Percentiles rank a stretch among this genome's conserved stretches.
phyloP scores from a whole-genome alignment of 2,888 invertebrate genomes.

The Himalopsyche tibetana region DNA sequence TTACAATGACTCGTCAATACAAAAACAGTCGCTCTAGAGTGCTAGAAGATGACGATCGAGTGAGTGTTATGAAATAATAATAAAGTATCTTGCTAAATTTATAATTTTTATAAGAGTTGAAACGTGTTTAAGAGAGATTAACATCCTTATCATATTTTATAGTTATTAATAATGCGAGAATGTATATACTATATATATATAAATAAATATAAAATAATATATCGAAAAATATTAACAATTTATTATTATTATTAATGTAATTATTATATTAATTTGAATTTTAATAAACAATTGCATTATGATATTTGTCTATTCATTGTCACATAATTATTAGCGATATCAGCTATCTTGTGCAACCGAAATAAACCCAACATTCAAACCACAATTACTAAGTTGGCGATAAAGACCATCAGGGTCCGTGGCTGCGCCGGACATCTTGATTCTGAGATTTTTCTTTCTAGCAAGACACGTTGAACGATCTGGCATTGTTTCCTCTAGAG shows the following conservation, averaged over 20 bases:
- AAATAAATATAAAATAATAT: constrained; percentile 62
- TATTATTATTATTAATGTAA: constrained; percentile 64
- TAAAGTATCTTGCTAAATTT: constrained; percentile 52
- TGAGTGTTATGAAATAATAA: constrained; percentile 48
- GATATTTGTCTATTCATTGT: constrained; percentile 1
- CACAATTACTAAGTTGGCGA: too few relatives aligned
- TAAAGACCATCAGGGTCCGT: too few relatives aligned
- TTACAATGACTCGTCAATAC: background rate
- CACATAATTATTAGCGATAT: too few relatives aligned
- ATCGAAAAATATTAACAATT: constrained; percentile 65
- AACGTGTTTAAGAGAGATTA: constrained; percentile 62
- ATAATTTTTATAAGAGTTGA: constrained; percentile 63
- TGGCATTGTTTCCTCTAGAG: too few relatives aligned
- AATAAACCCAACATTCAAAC: too few relatives aligned
- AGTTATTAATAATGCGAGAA: constrained; percentile 56
- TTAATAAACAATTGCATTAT: constrained; percentile 64
- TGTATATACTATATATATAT: constrained; percentile 60
- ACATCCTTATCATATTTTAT: constrained; percentile 58
- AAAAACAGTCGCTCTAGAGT: constrained; percentile 1
- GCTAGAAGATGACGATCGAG: constrained; percentile 15
- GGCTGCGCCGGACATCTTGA: too few relatives aligned
- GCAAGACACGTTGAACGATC: too few relatives aligned
- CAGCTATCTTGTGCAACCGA: too few relatives aligned
- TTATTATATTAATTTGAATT: constrained; percentile 61
- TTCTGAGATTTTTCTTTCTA: too few relatives aligned